Base-by-base conservation (phyloP, 2,797 vertebrate genomes). In the Chrysocyon brachyurus region DNA sequence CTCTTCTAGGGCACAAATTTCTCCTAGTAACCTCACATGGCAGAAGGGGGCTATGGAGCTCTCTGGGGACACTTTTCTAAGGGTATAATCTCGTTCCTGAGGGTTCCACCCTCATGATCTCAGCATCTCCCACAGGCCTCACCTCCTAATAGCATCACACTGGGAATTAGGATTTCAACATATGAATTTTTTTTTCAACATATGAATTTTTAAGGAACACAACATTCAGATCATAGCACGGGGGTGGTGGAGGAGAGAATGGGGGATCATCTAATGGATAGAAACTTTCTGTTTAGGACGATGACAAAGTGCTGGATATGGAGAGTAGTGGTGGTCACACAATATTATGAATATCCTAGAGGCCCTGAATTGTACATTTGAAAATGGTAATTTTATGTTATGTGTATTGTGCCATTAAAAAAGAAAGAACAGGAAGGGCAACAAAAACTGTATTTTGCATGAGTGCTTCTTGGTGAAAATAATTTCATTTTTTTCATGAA, bases 401-500 rank as follows among this genome's bases (percentile, higher is more conserved):
- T 3, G 22, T 16, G 15, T 68, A 73, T 85, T 63, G 31, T 46
- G 40, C 22, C n/a, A 70, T 26, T 46, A 46, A 46, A 46, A 31
- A 68, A 54, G 10, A 21, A 91, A 49, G 59, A 70, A 87, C 24
- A 84, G 66, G 49, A 84, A 78, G 4, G 78, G 72, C 46, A 49
- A 40, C 24, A 57, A 57, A 96, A 97, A 86, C 56, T 63, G 24
- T 36, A 17, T 31, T 90, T 96, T 84, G 75, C 28, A 56, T 93
- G 95, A 84, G 16, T 33, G 21, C 17, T 94, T 98, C 52, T 91
- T 96, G 49, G 5, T 96, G 70, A 77, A 92, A 96, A 97, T 94
- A 7, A 82, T 68, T 92, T 59, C 57, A 54, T 93, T 97, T 96
- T 66, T 97, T 66, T 97, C 87, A 95, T 92, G 68, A 98, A 97